Percentiles rank a stretch among this genome's conserved stretches.
phyloP scores from a whole-genome alignment of 1,140 invertebrate species.

The Heliconius hermathena region DNA sequence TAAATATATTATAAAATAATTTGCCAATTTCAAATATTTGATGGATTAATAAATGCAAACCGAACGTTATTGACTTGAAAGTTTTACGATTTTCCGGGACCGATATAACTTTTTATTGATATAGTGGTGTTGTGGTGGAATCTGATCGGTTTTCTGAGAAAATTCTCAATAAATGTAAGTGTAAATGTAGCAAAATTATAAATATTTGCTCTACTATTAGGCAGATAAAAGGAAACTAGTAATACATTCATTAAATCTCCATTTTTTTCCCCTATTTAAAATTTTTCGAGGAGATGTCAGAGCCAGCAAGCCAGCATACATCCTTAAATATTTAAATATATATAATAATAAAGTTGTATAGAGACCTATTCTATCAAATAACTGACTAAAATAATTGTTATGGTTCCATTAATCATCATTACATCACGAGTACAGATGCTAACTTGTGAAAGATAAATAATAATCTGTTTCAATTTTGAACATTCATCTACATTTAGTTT shows the following conservation, averaged over 20 bases:
- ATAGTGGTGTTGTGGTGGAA: not conserved
- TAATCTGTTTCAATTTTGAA: not conserved
- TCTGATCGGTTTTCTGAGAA: not conserved
- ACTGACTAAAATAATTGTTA: not conserved
- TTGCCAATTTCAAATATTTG: slow-evolving; percentile 7
- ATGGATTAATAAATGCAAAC: slow-evolving; percentile 28
- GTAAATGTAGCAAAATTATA: not conserved
- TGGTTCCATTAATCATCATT: not conserved
- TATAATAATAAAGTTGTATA: not conserved
- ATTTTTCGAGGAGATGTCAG: too few relatives aligned
- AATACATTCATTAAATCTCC: not conserved
- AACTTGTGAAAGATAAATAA: slow-evolving; percentile 4
- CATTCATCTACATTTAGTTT: not conserved
- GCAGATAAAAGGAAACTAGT: not conserved
- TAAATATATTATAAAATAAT: not conserved
- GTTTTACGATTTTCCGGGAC: slow-evolving; percentile 27
- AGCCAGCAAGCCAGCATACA: too few relatives aligned
- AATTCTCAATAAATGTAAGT: not conserved
- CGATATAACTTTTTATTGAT: slow-evolving; percentile 10
- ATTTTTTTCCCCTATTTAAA: too few relatives aligned
- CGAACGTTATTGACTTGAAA: slow-evolving; percentile 6
- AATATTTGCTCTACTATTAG: not conserved
- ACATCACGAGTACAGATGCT: not conserved
- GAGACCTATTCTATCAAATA: not conserved
- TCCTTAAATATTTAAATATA: too few relatives aligned